Percentiles rank a stretch among this genome's conserved stretches.
These are phyloP conservation scores for Drosophila truncata DNA, from an alignment of 1,140 invertebrate species.

Conservation along the genomic window DNA sequence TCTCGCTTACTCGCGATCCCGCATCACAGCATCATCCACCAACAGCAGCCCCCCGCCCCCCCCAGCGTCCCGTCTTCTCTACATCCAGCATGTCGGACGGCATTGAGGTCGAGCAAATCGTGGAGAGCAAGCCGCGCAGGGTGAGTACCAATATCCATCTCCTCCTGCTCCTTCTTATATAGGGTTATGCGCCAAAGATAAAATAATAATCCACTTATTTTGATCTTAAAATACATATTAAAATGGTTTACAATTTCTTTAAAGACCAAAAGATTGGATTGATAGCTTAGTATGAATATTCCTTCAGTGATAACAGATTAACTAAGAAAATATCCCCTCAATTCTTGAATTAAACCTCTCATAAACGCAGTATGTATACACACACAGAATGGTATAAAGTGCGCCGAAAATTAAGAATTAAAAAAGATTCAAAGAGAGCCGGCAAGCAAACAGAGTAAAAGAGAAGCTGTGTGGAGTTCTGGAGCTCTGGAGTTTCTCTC, in stretches of 20 bases:
- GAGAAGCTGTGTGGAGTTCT: constrained; percentile 50
- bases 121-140: constrained; percentile 83
- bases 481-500: constrained; percentile 17
- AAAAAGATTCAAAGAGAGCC: constrained; percentile 47
- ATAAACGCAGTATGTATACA: constrained; percentile 27
- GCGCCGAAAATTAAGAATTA: constrained; percentile 56
- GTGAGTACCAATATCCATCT: constrained; percentile 57
- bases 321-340: neutral
- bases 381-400: constrained; percentile 54
- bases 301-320: neutral
- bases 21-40: constrained; percentile 16
- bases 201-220: neutral
- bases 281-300: neutral
- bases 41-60: constrained; percentile 25
- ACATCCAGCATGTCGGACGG: constrained; percentile 78
- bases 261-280: neutral
- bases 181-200: too few relatives aligned
- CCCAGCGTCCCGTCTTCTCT: constrained; percentile 23
- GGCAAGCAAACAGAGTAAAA: constrained; percentile 1
- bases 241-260: neutral
- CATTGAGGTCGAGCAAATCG: constrained; percentile 84
- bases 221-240: neutral
- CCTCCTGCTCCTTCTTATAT: neutral
- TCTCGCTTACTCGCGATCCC: constrained; percentile 13
- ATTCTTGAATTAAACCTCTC: neutral